Conservation (phyloP, 2,113 vertebrate genomes). For the Albula goreensis region DNA sequence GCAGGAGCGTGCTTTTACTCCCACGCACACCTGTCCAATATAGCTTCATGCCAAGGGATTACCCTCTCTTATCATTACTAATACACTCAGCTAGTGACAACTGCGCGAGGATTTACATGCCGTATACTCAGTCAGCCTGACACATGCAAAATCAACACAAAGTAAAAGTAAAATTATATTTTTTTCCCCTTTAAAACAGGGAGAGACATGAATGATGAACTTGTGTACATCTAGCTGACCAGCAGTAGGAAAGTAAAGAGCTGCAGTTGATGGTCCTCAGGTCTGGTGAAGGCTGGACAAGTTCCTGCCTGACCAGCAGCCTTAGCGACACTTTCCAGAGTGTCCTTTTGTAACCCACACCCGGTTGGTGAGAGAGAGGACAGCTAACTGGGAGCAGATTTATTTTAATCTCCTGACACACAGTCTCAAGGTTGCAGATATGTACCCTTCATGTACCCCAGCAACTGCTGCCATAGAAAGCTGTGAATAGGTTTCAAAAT, state of each 20-base stretch:
- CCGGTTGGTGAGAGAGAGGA: neutral
- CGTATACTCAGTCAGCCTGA: too few relatives aligned
- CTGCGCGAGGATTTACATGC: neutral
- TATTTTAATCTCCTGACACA: conserved; percentile 18
- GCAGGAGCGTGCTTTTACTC: neutral
- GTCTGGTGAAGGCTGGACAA: neutral
- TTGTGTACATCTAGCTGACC: neutral
- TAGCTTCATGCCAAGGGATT: neutral
- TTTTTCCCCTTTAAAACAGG: neutral
- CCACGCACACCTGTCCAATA: neutral
- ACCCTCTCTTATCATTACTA: neutral
- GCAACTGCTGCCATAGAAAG: conserved; percentile 5
- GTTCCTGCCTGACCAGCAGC: neutral
- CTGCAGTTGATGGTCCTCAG: too few relatives aligned
- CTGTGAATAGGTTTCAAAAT: neutral
- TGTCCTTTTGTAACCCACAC: neutral
- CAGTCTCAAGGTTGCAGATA: neutral
- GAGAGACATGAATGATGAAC: neutral
- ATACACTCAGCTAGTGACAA: neutral
- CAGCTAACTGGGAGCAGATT: conserved; percentile 8
- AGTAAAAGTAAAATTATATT: neutral
- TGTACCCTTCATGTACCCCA: conserved; percentile 11
- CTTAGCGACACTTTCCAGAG: neutral
- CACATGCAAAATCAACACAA: neutral
- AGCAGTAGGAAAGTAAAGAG: neutral